phyloP scores from a whole-genome alignment of 2,113 vertebrate genomes.

The Carassius gibelio region DNA sequence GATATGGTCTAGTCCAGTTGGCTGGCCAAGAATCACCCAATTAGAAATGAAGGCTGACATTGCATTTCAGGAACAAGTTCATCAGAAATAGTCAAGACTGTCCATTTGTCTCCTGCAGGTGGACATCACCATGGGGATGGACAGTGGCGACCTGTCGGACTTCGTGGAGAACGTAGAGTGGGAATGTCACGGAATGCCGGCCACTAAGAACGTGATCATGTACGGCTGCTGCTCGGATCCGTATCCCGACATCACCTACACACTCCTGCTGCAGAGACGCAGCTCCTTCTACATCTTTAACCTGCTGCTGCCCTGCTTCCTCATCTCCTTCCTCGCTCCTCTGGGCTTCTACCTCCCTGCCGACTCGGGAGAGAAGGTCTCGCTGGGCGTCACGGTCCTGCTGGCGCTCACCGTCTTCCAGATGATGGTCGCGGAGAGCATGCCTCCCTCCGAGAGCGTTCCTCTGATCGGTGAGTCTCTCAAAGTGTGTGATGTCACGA shows the following conservation, averaged over 20 bases:
- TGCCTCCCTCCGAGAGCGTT: constrained; percentile 96
- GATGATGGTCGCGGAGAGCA: constrained; percentile 98
- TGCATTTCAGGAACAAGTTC: too few species aligned
- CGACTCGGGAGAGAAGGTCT: constrained; percentile 97
- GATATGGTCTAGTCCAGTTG: not conserved
- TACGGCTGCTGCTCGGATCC: constrained; percentile 97
- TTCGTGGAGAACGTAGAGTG: constrained; percentile 97
- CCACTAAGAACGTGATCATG: constrained; percentile 91
- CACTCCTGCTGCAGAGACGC: constrained; percentile 89
- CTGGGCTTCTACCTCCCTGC: constrained; percentile 96
- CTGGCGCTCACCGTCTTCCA: constrained; percentile 97
- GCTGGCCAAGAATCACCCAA: too few species aligned
- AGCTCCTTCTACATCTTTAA: constrained; percentile 98
- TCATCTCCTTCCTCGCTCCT: constrained; percentile 96
- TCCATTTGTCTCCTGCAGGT: constrained; percentile 72
- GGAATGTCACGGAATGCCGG: constrained; percentile 95
- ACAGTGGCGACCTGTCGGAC: constrained; percentile 92
- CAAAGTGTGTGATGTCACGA: too few species aligned
- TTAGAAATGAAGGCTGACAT: too few species aligned
- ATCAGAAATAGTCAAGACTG: too few species aligned
- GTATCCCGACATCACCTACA: constrained; percentile 96
- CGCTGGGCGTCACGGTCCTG: constrained; percentile 92
- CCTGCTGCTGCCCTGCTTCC: constrained; percentile 91
- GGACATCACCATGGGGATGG: constrained; percentile 89
- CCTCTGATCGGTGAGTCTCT: constrained; percentile 88